These are phyloP conservation scores for Xiphorhynchus erythropygius DNA, from an alignment of 2,797 vertebrate genomes.

Conservation along the genomic window DNA sequence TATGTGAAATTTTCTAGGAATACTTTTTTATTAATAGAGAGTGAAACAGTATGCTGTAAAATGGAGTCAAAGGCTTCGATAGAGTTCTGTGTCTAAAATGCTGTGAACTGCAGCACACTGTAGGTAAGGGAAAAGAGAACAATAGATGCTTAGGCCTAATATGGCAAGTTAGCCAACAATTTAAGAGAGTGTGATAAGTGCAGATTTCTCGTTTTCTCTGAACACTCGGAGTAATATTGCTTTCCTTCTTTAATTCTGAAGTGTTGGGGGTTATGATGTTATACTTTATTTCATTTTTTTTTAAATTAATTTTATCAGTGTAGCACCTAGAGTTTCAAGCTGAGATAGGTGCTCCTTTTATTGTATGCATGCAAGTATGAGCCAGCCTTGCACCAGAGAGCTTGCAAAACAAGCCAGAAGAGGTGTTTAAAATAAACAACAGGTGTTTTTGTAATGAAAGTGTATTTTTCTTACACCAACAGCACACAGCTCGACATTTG, in stretches of 20 bases:
- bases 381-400: not conserved
- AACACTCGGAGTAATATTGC: not conserved
- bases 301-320: not conserved
- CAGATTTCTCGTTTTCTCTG: not conserved
- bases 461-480: not conserved
- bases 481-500: not conserved
- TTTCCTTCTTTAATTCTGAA: not conserved
- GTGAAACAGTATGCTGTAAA: not conserved
- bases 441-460: constrained; percentile 23
- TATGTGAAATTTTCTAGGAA: constrained; percentile 1
- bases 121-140: not conserved
- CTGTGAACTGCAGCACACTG: rapidly evolving
- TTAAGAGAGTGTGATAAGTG: not conserved
- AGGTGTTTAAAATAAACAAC: constrained; percentile 43
- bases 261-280: not conserved
- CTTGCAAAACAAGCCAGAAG: constrained; percentile 20
- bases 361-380: not conserved
- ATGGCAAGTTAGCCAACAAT: not conserved
- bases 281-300: not conserved
- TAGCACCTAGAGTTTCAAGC: not conserved
- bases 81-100: not conserved
- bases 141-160: not conserved
- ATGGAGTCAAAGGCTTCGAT: constrained; percentile 19
- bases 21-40: constrained; percentile 10
- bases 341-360: not conserved